Evolutionary conservation across 2,888 invertebrate species (phyloP).

Genomic region (Andrena fulva): DNA sequence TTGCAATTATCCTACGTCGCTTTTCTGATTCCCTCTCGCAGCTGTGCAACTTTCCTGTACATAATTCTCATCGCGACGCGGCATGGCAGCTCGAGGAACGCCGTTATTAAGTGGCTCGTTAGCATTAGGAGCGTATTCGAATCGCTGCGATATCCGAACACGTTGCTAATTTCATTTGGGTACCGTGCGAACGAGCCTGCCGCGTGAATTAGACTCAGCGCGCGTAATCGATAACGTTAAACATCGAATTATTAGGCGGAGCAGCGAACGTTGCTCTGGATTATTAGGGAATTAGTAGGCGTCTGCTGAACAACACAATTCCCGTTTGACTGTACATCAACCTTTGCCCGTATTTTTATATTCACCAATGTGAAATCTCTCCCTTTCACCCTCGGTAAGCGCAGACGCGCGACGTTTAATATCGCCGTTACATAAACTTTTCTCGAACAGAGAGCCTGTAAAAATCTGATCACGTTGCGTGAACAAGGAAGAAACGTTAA

Average conservation of each 20-base stretch:
- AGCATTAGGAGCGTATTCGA: constrained; percentile 30
- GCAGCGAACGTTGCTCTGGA: neutral
- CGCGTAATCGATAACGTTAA: constrained; percentile 34
- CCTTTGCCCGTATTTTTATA: too few relatives aligned
- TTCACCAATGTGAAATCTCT: too few relatives aligned
- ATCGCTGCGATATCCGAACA: constrained; percentile 25
- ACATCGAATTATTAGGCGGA: constrained; percentile 18
- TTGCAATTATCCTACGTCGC: constrained; percentile 4
- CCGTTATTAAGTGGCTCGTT: constrained; percentile 37
- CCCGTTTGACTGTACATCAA: too few relatives aligned
- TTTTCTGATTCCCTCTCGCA: neutral
- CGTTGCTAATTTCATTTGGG: constrained; percentile 42
- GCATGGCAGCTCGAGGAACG: neutral
- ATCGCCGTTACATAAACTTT: too few relatives aligned
- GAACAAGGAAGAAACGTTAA: constrained; percentile 11
- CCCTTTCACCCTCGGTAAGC: too few relatives aligned
- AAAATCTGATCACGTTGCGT: neutral
- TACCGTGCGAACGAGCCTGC: constrained; percentile 17
- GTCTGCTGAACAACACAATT: too few relatives aligned
- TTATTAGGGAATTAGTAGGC: too few relatives aligned
- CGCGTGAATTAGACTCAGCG: constrained; percentile 10
- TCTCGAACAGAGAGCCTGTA: too few relatives aligned
- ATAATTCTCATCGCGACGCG: neutral
- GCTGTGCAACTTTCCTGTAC: neutral
- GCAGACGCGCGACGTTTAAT: too few relatives aligned